Base-by-base conservation (phyloP, 1,140 invertebrate genomes). In the Drosophila albomicans region DNA sequence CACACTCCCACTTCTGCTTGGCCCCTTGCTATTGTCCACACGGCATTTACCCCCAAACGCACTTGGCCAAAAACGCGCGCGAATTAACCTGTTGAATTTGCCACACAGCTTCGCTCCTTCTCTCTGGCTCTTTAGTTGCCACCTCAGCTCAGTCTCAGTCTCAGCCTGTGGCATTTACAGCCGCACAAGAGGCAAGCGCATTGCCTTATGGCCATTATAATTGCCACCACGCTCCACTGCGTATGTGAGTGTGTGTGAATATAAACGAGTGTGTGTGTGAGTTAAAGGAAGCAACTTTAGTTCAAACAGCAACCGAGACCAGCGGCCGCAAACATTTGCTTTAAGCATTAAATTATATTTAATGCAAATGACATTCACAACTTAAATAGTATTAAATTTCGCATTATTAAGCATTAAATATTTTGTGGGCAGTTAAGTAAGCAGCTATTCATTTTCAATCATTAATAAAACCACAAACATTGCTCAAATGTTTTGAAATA, bases 41-140 rank as follows among this genome's bases (percentile, higher is more conserved):
- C n/a, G 28, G 41, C 52, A 20, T 52, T 51, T 45, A 57, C 51
- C 32, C 43, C 51, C 62, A 69, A 25, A 75, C 70, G 49, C 79
- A 72, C 66, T 78, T 74, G 62, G 69, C 70, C 69, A 63, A 81
- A 63, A 76, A 45, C 57, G 49, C 48, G 82, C 58, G 66, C 59
- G 84, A 82, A 87, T 87, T 87, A 87, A 88, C 84, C 84, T 87
- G 84, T 87, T 80, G 80, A 66, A 49, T 80, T 54, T 56, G 61
- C 57, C 30, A 32, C 30, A 32, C 30, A 32, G 30, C 30, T 32
- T 32, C 30, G 5, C 30, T 32, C 30, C 2, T 8, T 38, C 16
- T 20, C n/a, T 7, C 35, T 13, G n/a, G 11, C 43, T 46, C n/a
- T 66, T 43, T 49, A 30, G 8, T 45, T 65, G 54, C 30, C 45